Evolutionary conservation across 2,888 invertebrate species (phyloP).

Genomic region (Tinea semifulvella): DNA sequence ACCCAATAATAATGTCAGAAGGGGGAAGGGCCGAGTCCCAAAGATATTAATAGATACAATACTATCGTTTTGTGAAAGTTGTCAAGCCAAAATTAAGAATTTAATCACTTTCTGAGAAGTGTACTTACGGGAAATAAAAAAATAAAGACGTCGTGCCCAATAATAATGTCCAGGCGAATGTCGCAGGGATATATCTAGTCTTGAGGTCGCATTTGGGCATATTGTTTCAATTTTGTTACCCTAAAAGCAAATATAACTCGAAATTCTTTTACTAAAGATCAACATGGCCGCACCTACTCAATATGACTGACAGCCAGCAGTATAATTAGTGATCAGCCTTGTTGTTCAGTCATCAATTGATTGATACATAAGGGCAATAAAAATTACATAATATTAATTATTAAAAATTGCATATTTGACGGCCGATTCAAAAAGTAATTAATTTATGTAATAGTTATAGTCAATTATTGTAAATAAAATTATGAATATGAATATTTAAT

Average conservation of each 20-base stretch:
- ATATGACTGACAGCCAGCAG: slow-evolving; percentile 53
- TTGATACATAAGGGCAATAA: too few species aligned
- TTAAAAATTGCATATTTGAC: background rate
- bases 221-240: slow-evolving; percentile 61
- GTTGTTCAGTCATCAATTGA: too few species aligned
- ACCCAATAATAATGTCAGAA: slow-evolving; percentile 3
- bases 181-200: slow-evolving; percentile 97
- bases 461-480: too few species aligned
- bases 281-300: slow-evolving; percentile 71
- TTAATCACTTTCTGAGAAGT: slow-evolving; percentile 43
- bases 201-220: slow-evolving; percentile 98
- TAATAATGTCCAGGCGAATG: slow-evolving; percentile 97
- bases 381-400: background rate
- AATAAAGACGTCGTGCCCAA: slow-evolving; percentile 93
- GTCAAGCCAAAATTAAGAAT: slow-evolving; percentile 52
- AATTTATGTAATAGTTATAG: too few species aligned
- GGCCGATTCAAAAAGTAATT: background rate
- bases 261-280: slow-evolving; percentile 64
- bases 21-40: slow-evolving; percentile 19
- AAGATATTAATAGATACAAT: slow-evolving; percentile 53
- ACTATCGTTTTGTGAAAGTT: slow-evolving; percentile 59
- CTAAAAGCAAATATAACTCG: slow-evolving; percentile 53
- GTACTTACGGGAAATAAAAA: slow-evolving; percentile 98
- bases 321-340: background rate
- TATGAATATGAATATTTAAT: too few species aligned